Percentiles rank a stretch among this genome's conserved stretches.
phyloP scores from a whole-genome alignment of 1,140 invertebrate genomes.

The Drosophila virilis region DNA sequence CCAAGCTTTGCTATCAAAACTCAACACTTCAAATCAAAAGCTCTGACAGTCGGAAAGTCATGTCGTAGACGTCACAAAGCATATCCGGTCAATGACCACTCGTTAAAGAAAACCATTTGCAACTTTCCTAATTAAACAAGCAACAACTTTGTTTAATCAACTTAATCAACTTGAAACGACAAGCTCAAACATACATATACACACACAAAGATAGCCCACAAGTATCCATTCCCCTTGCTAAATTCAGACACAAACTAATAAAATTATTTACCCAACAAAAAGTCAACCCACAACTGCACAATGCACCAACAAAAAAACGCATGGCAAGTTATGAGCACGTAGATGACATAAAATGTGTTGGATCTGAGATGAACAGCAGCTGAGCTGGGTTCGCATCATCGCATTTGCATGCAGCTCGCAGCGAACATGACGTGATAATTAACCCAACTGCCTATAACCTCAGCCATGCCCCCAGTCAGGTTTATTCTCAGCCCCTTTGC shows the following conservation, averaged over 20 bases:
- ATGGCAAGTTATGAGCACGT: conserved; percentile 69
- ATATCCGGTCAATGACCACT: conserved; percentile 29
- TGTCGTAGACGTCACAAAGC: neutral
- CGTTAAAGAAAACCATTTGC: conserved; percentile 18
- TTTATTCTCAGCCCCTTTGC: conserved; percentile 8
- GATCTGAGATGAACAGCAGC: neutral
- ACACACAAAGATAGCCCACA: neutral
- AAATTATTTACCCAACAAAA: conserved; percentile 50
- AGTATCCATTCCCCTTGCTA: conserved; percentile 2
- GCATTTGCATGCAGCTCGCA: conserved; percentile 42
- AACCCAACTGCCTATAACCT: conserved; percentile 38
- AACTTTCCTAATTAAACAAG: conserved; percentile 70
- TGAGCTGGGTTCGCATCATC: neutral
- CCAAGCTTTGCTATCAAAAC: neutral
- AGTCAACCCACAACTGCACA: conserved; percentile 9
- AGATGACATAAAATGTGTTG: conserved; percentile 60
- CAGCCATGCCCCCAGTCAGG: neutral
- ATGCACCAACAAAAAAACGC: conserved; percentile 35
- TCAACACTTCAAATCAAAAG: neutral
- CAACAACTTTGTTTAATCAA: conserved; percentile 37
- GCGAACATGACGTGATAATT: conserved; percentile 61
- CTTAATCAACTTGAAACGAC: conserved; percentile 37
- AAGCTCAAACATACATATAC: conserved; percentile 3
- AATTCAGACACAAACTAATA: conserved; percentile 50
- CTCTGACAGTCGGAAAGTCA: neutral